These are phyloP conservation scores for Chloroceryle aenea DNA, from an alignment of 2,113 vertebrate species.

Conservation along the genomic window DNA sequence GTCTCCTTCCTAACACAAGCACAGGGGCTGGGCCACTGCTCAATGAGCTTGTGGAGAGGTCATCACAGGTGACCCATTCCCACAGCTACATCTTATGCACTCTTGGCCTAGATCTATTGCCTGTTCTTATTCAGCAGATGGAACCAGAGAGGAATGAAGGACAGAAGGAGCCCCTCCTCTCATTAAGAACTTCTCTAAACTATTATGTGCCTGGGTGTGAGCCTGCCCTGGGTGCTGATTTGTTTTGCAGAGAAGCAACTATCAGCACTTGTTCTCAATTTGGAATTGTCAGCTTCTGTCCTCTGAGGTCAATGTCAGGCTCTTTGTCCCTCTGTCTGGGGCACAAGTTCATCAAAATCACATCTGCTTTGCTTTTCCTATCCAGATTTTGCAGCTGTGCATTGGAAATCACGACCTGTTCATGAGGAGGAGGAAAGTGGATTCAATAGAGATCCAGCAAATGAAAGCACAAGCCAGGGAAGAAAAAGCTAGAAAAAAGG, in stretches of 20 bases:
- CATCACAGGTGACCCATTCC: background rate
- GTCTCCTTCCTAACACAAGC: background rate
- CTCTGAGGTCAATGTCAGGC: background rate
- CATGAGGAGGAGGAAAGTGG: slow-evolving; percentile 91
- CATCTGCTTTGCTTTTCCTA: background rate
- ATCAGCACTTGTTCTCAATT: background rate
- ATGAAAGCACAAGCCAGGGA: slow-evolving; percentile 94
- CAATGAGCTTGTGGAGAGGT: background rate
- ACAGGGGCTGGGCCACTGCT: background rate
- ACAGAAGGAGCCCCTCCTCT: background rate
- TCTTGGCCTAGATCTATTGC: background rate
- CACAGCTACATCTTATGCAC: background rate
- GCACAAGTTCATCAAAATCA: background rate
- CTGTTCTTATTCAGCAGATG: background rate
- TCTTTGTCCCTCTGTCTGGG: background rate
- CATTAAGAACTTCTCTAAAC: background rate
- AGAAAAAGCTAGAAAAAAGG: slow-evolving; percentile 92
- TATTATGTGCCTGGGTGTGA: background rate
- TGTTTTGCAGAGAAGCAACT: background rate
- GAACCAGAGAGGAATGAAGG: background rate
- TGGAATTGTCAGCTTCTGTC: background rate
- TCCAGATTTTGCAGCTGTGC: slow-evolving; percentile 88
- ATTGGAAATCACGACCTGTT: slow-evolving; percentile 92
- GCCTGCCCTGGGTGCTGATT: background rate
- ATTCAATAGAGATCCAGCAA: slow-evolving; percentile 91